phyloP scores from a whole-genome alignment of 2,797 vertebrate genomes.

The Kryptolebias ocellatus region DNA sequence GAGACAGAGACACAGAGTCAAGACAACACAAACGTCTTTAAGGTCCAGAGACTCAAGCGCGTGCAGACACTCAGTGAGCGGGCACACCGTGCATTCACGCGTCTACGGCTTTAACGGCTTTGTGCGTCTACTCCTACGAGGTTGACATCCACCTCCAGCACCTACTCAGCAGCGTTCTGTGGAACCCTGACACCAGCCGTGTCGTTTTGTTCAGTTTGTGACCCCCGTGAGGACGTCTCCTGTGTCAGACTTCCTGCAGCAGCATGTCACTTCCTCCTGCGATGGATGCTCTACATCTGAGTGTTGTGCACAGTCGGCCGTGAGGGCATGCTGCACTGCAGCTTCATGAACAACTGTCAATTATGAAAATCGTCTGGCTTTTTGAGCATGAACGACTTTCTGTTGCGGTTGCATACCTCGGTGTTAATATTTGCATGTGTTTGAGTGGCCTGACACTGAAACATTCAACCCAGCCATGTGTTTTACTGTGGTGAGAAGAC shows the following conservation, averaged over 20 bases:
- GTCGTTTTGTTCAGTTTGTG: slow-evolving; percentile 26
- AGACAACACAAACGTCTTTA: background rate
- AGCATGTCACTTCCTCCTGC: slow-evolving; percentile 35
- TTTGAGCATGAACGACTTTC: background rate
- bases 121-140: slow-evolving; percentile 17
- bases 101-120: slow-evolving; percentile 21
- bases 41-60: slow-evolving; percentile 13
- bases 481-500: no score
- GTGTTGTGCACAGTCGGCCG: background rate
- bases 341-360: background rate
- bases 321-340: background rate
- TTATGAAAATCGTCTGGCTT: background rate
- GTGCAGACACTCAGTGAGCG: slow-evolving; percentile 36
- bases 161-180: background rate
- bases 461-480: background rate
- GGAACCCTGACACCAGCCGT: slow-evolving; percentile 5
- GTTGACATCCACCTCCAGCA: background rate
- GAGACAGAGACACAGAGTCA: slow-evolving; percentile 42
- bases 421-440: background rate
- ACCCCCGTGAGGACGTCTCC: slow-evolving; percentile 22
- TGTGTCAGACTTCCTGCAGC: slow-evolving; percentile 43
- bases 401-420: background rate
- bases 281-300: background rate
- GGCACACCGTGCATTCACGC: slow-evolving; percentile 47
- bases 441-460: background rate